These are phyloP conservation scores for Antechinus stuartii DNA, from an alignment of 2,113 vertebrate species.

Conservation along the genomic window DNA sequence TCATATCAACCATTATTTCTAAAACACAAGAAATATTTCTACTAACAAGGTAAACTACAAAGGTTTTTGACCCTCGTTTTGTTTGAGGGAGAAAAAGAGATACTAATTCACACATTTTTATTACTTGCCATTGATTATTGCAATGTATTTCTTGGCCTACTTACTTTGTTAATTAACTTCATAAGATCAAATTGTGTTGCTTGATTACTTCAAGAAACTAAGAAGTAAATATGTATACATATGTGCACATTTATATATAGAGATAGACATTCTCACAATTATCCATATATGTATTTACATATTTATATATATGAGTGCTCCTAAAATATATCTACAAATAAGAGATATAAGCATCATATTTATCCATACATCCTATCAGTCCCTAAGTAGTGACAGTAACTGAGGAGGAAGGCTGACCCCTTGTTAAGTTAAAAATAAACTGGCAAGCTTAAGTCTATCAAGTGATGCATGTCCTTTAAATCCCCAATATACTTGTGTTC, in stretches of 20 bases:
- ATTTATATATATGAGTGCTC: background rate
- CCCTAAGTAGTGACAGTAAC: background rate
- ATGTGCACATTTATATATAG: background rate
- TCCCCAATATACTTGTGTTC: background rate
- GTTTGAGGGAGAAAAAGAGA: background rate
- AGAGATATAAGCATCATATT: background rate
- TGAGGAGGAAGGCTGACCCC: background rate
- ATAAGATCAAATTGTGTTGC: background rate
- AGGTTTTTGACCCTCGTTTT: background rate
- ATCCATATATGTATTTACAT: background rate
- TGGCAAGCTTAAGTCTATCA: background rate
- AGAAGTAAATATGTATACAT: background rate
- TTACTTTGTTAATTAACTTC: background rate
- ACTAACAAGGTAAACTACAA: constrained; percentile 23
- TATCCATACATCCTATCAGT: background rate
- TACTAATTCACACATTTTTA: background rate
- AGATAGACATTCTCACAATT: background rate
- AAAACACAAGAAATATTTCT: background rate
- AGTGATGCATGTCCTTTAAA: background rate
- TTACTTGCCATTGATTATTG: background rate
- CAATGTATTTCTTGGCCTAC: background rate
- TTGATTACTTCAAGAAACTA: background rate
- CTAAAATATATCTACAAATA: background rate
- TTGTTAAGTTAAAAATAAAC: background rate
- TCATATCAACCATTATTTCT: background rate